These are phyloP conservation scores for Eumeta japonica DNA, from an alignment of 1,140 invertebrate species.

Conservation along the genomic window DNA sequence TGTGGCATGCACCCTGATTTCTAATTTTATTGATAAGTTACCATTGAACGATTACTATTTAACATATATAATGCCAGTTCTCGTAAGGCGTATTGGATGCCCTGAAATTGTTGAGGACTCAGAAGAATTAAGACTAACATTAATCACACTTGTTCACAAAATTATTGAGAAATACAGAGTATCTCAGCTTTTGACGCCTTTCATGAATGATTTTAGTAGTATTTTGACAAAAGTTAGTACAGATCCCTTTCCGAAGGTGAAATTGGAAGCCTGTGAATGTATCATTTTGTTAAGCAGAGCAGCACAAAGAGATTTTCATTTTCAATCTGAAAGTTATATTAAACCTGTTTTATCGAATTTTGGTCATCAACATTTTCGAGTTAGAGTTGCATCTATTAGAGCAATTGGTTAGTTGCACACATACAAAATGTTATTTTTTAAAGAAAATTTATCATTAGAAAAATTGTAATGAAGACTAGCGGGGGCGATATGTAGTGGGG, in stretches of 20 bases:
- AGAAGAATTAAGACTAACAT: slow-evolving; percentile 79
- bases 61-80: slow-evolving; percentile 71
- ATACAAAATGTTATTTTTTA: neutral
- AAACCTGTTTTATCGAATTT: slow-evolving; percentile 72
- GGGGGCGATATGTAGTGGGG: neutral
- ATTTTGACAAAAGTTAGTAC: slow-evolving; percentile 71
- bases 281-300: slow-evolving; percentile 64
- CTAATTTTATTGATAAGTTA: slow-evolving; percentile 38
- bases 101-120: slow-evolving; percentile 77
- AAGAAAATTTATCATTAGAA: too few species aligned
- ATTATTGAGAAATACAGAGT: slow-evolving; percentile 67
- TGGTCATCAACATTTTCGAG: slow-evolving; percentile 78
- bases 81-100: slow-evolving; percentile 74
- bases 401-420: slow-evolving; percentile 62
- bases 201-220: slow-evolving; percentile 72
- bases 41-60: slow-evolving; percentile 67
- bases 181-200: slow-evolving; percentile 58
- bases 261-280: slow-evolving; percentile 72
- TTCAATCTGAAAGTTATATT: slow-evolving; percentile 69
- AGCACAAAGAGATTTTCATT: slow-evolving; percentile 71
- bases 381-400: slow-evolving; percentile 70
- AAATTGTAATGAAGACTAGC: neutral
- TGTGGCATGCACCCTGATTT: slow-evolving; percentile 32
- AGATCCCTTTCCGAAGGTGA: slow-evolving; percentile 78
- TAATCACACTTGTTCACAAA: slow-evolving; percentile 64